Percentiles rank a stretch among this genome's conserved stretches.
phyloP scores from a whole-genome alignment of 2,113 vertebrate species.

The Oryzias melastigma region DNA sequence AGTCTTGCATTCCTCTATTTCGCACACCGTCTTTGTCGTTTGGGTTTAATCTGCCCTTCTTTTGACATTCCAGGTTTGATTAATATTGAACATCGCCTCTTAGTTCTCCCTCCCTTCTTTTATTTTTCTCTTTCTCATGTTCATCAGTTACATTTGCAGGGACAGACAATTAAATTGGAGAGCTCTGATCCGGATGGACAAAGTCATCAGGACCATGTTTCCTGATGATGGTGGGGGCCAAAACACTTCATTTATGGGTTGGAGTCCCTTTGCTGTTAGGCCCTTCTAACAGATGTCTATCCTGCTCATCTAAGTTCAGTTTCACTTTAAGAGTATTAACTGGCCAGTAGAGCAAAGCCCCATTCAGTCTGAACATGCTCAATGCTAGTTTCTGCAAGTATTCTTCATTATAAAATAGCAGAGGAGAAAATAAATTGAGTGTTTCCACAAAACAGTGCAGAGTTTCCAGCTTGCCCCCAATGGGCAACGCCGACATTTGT shows the following conservation, averaged over 20 bases:
- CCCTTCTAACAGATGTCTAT: constrained; percentile 59
- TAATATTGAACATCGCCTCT: constrained; percentile 58
- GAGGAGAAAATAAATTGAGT: constrained; percentile 71
- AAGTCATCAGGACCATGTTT: constrained; percentile 67
- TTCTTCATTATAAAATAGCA: constrained; percentile 28
- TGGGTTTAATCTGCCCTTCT: constrained; percentile 53
- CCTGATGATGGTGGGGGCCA: constrained; percentile 54
- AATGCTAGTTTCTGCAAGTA: constrained; percentile 63
- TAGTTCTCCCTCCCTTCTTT: constrained; percentile 64
- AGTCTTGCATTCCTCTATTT: constrained; percentile 68
- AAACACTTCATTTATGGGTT: constrained; percentile 65
- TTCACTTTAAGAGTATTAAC: constrained; percentile 44
- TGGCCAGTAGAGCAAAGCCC: constrained; percentile 49
- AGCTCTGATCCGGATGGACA: constrained; percentile 62
- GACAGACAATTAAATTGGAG: constrained; percentile 77
- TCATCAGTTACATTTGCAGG: constrained; percentile 77
- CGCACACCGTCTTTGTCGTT: constrained; percentile 47
- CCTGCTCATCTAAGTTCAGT: constrained; percentile 38
- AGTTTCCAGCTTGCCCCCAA: constrained; percentile 55
- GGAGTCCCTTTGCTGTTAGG: constrained; percentile 60
- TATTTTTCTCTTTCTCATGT: constrained; percentile 62
- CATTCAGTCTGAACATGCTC: constrained; percentile 60
- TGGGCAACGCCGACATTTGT: constrained; percentile 65
- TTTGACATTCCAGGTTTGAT: constrained; percentile 57
- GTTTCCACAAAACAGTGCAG: constrained; percentile 66